Percentiles rank a stretch among this genome's conserved stretches.
Evolutionary conservation across 2,888 invertebrate genomes (phyloP).

Genomic region (Ischnura elegans): DNA sequence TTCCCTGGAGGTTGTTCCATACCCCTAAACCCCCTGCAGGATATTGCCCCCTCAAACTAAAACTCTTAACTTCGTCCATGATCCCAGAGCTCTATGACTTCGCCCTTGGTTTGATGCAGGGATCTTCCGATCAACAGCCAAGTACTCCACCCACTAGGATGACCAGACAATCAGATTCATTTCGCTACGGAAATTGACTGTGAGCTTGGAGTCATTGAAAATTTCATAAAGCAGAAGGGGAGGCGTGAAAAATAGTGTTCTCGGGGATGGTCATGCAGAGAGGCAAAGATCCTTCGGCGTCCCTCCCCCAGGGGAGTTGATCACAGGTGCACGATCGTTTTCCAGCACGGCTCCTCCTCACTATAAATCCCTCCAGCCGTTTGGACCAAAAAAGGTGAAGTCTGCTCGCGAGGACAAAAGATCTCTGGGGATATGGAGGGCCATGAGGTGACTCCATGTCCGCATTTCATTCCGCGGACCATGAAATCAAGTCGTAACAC

Average conservation of each 20-base stretch:
- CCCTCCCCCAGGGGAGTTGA: background rate
- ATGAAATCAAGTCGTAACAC: slow-evolving; percentile 46
- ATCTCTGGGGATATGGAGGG: background rate
- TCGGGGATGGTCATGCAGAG: background rate
- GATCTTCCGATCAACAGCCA: too few relatives aligned
- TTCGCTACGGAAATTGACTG: background rate
- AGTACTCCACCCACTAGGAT: too few relatives aligned
- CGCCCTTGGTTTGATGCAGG: too few relatives aligned
- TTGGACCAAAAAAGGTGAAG: slow-evolving; percentile 25
- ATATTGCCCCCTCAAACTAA: too few relatives aligned
- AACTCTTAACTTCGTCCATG: too few relatives aligned
- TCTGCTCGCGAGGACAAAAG: background rate
- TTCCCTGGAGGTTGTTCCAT: too few relatives aligned
- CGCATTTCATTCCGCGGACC: background rate
- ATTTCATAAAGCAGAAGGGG: background rate
- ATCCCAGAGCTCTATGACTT: too few relatives aligned
- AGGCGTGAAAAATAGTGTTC: background rate
- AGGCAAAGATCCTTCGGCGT: background rate
- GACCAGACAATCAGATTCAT: too few relatives aligned
- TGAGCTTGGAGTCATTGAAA: background rate
- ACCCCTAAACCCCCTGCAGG: too few relatives aligned
- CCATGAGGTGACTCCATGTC: background rate
- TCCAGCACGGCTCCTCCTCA: background rate
- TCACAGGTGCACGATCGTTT: slow-evolving; percentile 50
- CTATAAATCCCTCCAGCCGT: slow-evolving; percentile 40